Evolutionary conservation across 2,888 invertebrate species (phyloP).

Genomic region (Lingula anatina): DNA sequence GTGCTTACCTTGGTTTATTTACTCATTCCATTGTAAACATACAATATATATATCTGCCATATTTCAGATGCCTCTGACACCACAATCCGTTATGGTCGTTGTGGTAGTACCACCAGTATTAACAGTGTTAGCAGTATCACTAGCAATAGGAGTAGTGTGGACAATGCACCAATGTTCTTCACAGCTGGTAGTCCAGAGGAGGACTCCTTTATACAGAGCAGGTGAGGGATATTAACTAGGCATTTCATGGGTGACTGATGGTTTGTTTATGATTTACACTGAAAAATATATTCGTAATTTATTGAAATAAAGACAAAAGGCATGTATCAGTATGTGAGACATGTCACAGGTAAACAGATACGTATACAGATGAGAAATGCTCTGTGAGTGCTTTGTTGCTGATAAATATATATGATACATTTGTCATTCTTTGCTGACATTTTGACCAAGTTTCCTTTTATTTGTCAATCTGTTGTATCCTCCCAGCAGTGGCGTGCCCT

Average conservation of each 20-base stretch:
- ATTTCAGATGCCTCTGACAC: background rate
- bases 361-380: no score
- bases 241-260: slow-evolving; percentile 2
- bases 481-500: no score
- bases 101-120: slow-evolving; percentile 57
- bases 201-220: no score
- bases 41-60: background rate
- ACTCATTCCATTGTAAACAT: background rate
- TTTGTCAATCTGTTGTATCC: no score
- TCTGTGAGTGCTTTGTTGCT: no score
- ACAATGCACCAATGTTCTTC: slow-evolving; percentile 53
- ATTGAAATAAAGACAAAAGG: no score
- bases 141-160: slow-evolving; percentile 58
- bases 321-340: no score
- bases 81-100: slow-evolving; percentile 34
- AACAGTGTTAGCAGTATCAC: slow-evolving; percentile 61
- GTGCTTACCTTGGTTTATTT: slow-evolving; percentile 1
- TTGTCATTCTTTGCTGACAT: no score
- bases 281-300: background rate
- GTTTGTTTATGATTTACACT: background rate
- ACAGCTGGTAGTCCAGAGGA: slow-evolving; percentile 16
- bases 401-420: no score
- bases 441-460: no score
- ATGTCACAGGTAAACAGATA: no score
- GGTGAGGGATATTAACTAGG: slow-evolving; percentile 3